phyloP scores from a whole-genome alignment of 64 coral and sea anemone genomes.

The Montipora efflorescens region DNA sequence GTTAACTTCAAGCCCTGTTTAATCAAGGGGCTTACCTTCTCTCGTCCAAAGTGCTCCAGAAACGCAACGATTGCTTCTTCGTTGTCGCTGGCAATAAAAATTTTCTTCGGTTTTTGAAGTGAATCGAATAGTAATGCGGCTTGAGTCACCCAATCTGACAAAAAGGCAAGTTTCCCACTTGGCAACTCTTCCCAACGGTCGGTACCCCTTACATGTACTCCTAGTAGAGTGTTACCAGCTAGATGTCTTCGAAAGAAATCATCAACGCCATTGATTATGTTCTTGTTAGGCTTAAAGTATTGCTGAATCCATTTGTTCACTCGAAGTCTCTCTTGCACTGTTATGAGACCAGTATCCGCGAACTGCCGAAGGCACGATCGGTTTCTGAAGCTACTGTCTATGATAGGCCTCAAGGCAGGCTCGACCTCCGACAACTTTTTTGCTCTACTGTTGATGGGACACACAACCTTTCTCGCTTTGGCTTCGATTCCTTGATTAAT shows the following conservation, averaged over 20 bases:
- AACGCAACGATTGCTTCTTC: constrained; percentile 67
- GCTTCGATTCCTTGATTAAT: constrained; percentile 70
- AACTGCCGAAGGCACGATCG: not conserved
- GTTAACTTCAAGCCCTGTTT: not conserved
- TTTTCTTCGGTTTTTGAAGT: constrained; percentile 65
- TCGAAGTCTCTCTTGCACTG: constrained; percentile 32
- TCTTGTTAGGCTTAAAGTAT: constrained; percentile 19
- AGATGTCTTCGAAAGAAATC: constrained; percentile 43
- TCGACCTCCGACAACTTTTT: not conserved
- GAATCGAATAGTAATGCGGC: constrained; percentile 38
- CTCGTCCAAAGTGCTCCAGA: constrained; percentile 59
- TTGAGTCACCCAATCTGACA: constrained; percentile 56
- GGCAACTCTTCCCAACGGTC: constrained; percentile 60
- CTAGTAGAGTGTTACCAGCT: constrained; percentile 43
- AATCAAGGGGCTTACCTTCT: constrained; percentile 9
- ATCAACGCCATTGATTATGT: constrained; percentile 35
- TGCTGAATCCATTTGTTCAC: constrained; percentile 53
- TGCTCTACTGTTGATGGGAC: not conserved
- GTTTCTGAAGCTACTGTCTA: not conserved
- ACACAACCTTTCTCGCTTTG: constrained; percentile 56
- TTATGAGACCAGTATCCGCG: constrained; percentile 5
- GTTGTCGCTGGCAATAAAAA: constrained; percentile 86
- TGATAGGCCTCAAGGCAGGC: not conserved
- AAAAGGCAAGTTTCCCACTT: constrained; percentile 18
- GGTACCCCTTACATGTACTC: constrained; percentile 81